Evolutionary conservation across 2,113 vertebrate species (phyloP).

Genomic region (Synchiropus splendidus): DNA sequence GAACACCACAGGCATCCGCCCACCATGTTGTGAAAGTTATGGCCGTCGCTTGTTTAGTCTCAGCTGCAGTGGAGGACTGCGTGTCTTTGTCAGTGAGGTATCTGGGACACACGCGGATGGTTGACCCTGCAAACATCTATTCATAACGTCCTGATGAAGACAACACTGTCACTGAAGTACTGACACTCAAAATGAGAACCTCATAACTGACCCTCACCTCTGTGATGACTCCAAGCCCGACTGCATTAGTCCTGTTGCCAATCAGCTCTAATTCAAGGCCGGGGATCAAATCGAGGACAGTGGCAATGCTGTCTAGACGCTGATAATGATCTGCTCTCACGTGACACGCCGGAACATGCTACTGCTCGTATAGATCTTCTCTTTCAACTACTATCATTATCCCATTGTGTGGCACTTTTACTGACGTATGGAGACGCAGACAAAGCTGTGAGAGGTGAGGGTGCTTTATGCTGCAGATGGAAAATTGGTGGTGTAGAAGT

Average conservation of each 20-base stretch:
- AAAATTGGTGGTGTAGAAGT: no score
- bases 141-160: no score
- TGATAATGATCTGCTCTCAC: slow-evolving; percentile 46
- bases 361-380: neutral
- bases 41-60: no score
- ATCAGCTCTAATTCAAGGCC: slow-evolving; percentile 26
- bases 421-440: slow-evolving; percentile 1
- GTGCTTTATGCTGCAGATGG: no score
- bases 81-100: slow-evolving; percentile 21
- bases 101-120: slow-evolving; percentile 40
- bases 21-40: no score
- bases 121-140: slow-evolving; percentile 43
- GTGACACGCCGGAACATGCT: slow-evolving; percentile 25
- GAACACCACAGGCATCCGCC: slow-evolving; percentile 25
- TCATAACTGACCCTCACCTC: neutral
- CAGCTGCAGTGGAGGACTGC: no score
- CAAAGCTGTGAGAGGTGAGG: neutral
- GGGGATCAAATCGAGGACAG: slow-evolving; percentile 19
- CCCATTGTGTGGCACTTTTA: neutral
- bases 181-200: slow-evolving; percentile 4
- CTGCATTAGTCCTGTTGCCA: slow-evolving; percentile 12
- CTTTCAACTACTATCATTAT: slow-evolving; percentile 6
- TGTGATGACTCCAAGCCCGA: neutral
- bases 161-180: slow-evolving; percentile 4
- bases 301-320: slow-evolving; percentile 49